Evolutionary conservation across 1,140 invertebrate genomes (phyloP), one percentile per base, ranked within the genome.

Genomic region (Bombus vancouverensis): DNA sequence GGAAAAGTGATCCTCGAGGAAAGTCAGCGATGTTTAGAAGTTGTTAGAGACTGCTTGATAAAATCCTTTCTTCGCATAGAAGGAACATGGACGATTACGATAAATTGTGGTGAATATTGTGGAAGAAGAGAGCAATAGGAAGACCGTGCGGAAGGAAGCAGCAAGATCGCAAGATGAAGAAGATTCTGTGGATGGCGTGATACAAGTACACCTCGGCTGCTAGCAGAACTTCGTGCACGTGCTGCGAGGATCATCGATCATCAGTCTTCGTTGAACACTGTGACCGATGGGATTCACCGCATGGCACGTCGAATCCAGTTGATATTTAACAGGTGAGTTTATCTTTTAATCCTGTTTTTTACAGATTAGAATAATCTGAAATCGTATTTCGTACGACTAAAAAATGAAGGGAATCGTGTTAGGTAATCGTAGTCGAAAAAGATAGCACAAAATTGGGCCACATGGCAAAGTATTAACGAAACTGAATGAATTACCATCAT

Each of bases 311-410:
- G 72, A 72, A 86, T 90, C n/a, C 78, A 74, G 65, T 81, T 85
- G 82, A 87, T 39, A 89, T 78, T 84, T 79, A 85, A 89, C 88
- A 91, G 90, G 90, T 88, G 59, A 87, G 85, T 78, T 15, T 2
- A 28, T 6, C 13, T 18, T 42, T 25, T 39, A n/a, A 28, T 13
- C 12, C 5, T 15, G 6, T n/a, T 1, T 42, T 28, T n/a, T n/a
- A 15, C 18, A 22, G 6, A 12, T 70, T 70, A 22, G 18, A 22
- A 53, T 53, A 53, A 22, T 53, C 6, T 6, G 47, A 8, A 18
- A 32, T n/a, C 13, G 47, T 53, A 53, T 53, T 22, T 53, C 47
- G 47, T 22, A 8, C 47, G 5, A 22, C 6, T 22, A 53, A 53
- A 53, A 22, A 22, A 18, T 8, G 18, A 8, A 22, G 18, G 47